Evolutionary conservation across 2,797 vertebrate genomes (phyloP), one percentile per base, ranked within the genome.

Genomic region (Podarcis siculus): DNA sequence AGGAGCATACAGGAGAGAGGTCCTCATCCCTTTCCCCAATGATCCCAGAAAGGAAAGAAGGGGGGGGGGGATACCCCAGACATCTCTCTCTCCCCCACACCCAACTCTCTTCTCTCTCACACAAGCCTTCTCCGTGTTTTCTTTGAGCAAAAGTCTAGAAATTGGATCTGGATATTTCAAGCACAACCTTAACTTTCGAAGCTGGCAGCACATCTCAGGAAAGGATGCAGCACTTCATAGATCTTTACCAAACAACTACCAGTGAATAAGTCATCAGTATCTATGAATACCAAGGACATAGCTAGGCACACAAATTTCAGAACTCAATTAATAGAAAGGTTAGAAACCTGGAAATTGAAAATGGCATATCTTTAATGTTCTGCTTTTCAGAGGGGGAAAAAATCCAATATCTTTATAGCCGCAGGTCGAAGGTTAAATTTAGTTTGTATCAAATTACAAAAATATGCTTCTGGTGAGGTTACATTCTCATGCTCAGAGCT

Each of bases 401-500:
- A 96, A 94, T 92, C 71, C 35, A 93, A 96, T 83, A 76, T 96
- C 97, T 97, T 96, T 96, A 96, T 96, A 95, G 95, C 95, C 90
- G 92, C 81, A 94, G 96, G 97, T 96, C 96, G 97, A 91, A 96
- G 97, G 96, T 97, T 95, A 97, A 94, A 97, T 97, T 97, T 97
- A 95, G 95, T 96, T 97, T 97, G 97, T 97, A 97, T 97, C 96
- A 81, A 93, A 96, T 97, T 97, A 97, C 97, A 95, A 95, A 97
- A 97, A 96, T 96, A 96, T 64, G 94, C 96, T 97, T 97, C 96
- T 85, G 90, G 93, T 95, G 94, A 97, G 95, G 96, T 97, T 97
- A 96, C 95, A 96, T 96, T 97, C 97, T 97, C 96, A 96, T 95
- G 96, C 96, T 96, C 93, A 82, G 96, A 95, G 95, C 94, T 95